Base-by-base conservation (phyloP, 1,140 invertebrate genomes). In the Matsumurasca onukii region DNA sequence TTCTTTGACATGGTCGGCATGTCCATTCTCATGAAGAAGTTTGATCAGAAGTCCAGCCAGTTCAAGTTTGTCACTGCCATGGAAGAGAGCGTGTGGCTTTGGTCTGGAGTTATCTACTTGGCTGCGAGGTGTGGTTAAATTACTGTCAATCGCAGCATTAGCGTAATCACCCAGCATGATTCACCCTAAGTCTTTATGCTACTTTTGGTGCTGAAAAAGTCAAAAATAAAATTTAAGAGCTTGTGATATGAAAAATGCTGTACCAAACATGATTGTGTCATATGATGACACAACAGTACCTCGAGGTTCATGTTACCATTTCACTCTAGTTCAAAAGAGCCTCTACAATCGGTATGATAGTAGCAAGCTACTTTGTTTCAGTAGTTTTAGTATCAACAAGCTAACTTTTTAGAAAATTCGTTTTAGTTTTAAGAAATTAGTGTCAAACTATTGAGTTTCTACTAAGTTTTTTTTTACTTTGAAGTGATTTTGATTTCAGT, bases 51-150 rank as follows among this genome's bases (percentile, higher is more conserved):
- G 30, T 95, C 92, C 3, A 95, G 94, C 0, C 82, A 98, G 5
- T 98, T 98, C 80, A 98, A 98, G 81, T 99, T 99, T 77, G 85
- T 99, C 30, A 97, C 94, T 0, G 97, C 98, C 3, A 80, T 99
- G 68, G 96, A 98, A 78, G 91, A 91, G 69, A 90, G 95, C 71
- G 97, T 98, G 0, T 98, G 97, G 97, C 83, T 94, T 13, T 97
- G 94, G 74, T 98, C 98, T 75, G 81, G 98, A 62, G 94, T 88
- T 0, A 95, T 95, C 0, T 98, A 98, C 78, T 91, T 97, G 76
- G 93, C 96, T 76, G 97, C 95, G 3, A 92, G 88, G 88, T 59
- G 34, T 45, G 34, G 9, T 45, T 45, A 45, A 45, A 45, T 45
- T 17, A 12, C 9, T 45, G 34, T 12, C 9, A 9, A 17, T 45